Evolutionary conservation across 2,113 vertebrate genomes (phyloP).

Genomic region (Tichodroma muraria): DNA sequence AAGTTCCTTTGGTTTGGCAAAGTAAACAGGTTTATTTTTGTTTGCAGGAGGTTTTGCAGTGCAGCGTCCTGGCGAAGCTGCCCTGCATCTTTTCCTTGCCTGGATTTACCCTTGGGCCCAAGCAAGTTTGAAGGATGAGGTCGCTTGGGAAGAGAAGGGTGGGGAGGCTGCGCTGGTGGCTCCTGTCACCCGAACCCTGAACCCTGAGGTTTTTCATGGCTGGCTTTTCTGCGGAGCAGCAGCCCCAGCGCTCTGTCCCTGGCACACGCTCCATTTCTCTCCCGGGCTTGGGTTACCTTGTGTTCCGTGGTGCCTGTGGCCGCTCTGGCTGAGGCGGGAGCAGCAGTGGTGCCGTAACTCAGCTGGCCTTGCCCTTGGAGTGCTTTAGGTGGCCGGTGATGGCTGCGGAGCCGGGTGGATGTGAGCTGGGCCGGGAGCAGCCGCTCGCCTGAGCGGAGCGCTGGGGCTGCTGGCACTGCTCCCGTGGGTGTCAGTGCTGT

Average conservation of each 20-base stretch:
- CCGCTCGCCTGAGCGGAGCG: conserved; percentile 17
- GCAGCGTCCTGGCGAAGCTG: neutral
- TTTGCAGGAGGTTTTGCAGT: neutral
- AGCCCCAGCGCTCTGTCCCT: neutral
- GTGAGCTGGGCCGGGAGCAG: too few relatives aligned
- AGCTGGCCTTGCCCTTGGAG: conserved; percentile 46
- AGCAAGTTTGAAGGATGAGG: rapidly evolving
- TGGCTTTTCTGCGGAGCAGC: rapidly evolving
- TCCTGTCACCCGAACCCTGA: rapidly evolving
- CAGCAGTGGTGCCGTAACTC: conserved; percentile 19
- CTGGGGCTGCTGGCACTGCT: too few relatives aligned
- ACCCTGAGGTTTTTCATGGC: rapidly evolving
- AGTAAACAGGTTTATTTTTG: neutral
- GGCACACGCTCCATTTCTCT: neutral
- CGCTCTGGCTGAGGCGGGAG: neutral
- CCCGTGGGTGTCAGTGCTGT: conserved; percentile 29
- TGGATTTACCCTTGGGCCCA: neutral
- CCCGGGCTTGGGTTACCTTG: conserved; percentile 6
- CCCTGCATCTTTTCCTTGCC: neutral
- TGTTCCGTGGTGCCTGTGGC: conserved; percentile 5
- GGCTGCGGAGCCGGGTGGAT: too few relatives aligned
- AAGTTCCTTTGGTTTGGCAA: neutral
- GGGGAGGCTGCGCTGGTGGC: rapidly evolving
- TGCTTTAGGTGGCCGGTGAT: too few relatives aligned
- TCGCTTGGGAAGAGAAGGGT: rapidly evolving